These are phyloP conservation scores for Cantharis rustica DNA, from an alignment of 2,888 invertebrate species.

Conservation along the genomic window DNA sequence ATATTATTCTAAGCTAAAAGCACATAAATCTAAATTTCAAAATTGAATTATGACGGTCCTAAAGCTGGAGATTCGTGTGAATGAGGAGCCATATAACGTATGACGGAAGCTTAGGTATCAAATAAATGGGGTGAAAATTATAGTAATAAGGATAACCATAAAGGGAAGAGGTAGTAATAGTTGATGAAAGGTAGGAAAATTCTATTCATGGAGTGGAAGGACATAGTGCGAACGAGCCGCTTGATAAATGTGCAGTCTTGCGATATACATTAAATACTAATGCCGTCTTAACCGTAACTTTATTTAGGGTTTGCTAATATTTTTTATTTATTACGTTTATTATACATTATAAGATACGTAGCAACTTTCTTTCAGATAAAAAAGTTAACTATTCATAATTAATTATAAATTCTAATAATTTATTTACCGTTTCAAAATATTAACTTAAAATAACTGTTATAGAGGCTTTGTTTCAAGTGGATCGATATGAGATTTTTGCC, in stretches of 20 bases:
- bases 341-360: neutral
- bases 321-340: neutral
- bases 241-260: constrained; percentile 40
- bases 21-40: constrained; percentile 10
- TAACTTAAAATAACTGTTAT: no score
- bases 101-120: constrained; percentile 31
- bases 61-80: constrained; percentile 16
- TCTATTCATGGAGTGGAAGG: constrained; percentile 41
- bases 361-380: no score
- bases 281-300: neutral
- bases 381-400: no score
- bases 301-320: neutral
- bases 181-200: constrained; percentile 40
- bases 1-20: neutral
- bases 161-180: constrained; percentile 39
- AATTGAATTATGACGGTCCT: constrained; percentile 21
- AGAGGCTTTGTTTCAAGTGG: no score
- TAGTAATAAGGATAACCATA: constrained; percentile 42
- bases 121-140: constrained; percentile 43
- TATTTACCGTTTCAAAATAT: no score
- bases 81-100: constrained; percentile 27
- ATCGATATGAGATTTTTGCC: no score
- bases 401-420: no score
- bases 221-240: constrained; percentile 16
- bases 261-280: constrained; percentile 6